Evolutionary conservation across 2,888 invertebrate species (phyloP).

Genomic region (Pollenia labialis): DNA sequence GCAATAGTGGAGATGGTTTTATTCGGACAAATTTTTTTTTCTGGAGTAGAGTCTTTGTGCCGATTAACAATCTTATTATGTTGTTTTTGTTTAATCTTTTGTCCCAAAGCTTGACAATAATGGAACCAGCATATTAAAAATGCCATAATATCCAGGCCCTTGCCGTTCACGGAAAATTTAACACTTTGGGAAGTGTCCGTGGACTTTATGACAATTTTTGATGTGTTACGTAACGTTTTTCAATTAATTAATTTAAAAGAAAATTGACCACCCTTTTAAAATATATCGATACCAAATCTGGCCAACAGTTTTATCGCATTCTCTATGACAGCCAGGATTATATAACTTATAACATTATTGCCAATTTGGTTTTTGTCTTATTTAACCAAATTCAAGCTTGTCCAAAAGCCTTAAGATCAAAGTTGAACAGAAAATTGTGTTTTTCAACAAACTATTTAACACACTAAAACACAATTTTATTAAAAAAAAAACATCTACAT

Average conservation of each 20-base stretch:
- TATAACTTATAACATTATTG: not conserved
- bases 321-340: not conserved
- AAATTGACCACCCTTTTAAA: not conserved
- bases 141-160: no score
- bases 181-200: no score
- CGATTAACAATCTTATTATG: no score
- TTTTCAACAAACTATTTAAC: conserved; percentile 17
- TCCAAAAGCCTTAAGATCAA: conserved; percentile 34
- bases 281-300: not conserved
- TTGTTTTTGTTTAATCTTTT: no score
- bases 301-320: not conserved
- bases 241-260: not conserved
- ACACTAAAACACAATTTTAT: conserved; percentile 4
- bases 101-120: no score
- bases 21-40: no score
- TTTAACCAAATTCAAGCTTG: not conserved
- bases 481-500: conserved; percentile 7
- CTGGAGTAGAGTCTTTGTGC: no score
- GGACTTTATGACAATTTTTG: no score
- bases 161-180: no score
- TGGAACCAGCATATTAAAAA: no score
- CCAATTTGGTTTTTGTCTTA: not conserved
- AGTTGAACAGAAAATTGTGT: conserved; percentile 46
- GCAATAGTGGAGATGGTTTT: no score
- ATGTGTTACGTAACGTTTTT: not conserved